phyloP scores from a whole-genome alignment of 2,797 vertebrate species.

The Neoniphon sammara region DNA sequence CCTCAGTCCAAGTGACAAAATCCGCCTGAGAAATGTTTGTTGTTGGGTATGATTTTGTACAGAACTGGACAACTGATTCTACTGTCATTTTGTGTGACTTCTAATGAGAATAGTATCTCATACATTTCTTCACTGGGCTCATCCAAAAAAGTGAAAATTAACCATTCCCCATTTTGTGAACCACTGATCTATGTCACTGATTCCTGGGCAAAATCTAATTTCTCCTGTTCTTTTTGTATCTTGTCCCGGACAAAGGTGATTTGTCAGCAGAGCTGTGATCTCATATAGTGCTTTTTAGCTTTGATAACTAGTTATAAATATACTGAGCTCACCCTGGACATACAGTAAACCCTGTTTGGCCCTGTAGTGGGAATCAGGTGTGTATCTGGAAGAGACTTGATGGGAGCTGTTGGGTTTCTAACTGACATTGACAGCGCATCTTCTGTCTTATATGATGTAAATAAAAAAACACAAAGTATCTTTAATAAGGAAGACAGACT shows the following conservation, averaged over 20 bases:
- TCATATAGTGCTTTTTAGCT: slow-evolving; percentile 26
- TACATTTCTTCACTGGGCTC: slow-evolving; percentile 30
- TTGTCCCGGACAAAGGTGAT: neutral
- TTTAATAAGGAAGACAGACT: slow-evolving; percentile 76
- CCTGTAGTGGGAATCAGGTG: slow-evolving; percentile 47
- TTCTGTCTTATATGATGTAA: slow-evolving; percentile 79
- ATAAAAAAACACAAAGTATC: slow-evolving; percentile 78
- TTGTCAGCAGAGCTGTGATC: slow-evolving; percentile 23
- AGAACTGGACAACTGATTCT: too few species aligned
- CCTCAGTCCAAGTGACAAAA: neutral
- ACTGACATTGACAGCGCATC: slow-evolving; percentile 74
- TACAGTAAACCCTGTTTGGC: slow-evolving; percentile 48
- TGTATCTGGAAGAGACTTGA: slow-evolving; percentile 50
- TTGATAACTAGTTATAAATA: slow-evolving; percentile 23
- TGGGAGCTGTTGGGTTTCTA: slow-evolving; percentile 64
- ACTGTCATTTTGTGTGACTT: too few species aligned
- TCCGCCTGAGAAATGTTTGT: slow-evolving; percentile 10
- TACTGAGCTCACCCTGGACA: slow-evolving; percentile 40
- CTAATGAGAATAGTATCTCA: slow-evolving; percentile 43
- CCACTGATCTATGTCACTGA: slow-evolving; percentile 8
- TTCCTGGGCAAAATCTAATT: too few species aligned
- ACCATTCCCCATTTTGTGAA: slow-evolving; percentile 4
- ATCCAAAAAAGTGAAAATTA: slow-evolving; percentile 5
- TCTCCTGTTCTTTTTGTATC: too few species aligned
- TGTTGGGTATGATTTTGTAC: too few species aligned